A percentile compares a stretch with the other conserved stretches of the same genome.
phyloP scores from a whole-genome alignment of 2,113 vertebrate genomes.

The Anarhynchus alexandrinus region DNA sequence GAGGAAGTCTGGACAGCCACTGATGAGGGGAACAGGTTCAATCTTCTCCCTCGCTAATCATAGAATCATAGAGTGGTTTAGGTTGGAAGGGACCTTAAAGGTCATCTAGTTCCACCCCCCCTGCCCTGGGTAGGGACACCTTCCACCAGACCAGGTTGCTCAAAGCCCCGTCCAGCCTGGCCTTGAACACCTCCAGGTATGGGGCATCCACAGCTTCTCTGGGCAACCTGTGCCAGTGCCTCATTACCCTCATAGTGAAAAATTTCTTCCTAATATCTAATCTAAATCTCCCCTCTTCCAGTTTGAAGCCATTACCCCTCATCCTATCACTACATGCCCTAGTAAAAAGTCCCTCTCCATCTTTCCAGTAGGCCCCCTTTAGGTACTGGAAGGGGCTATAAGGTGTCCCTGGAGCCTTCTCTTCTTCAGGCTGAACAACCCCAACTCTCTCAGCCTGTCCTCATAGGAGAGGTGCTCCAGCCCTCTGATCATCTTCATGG shows the following conservation, averaged over 20 bases:
- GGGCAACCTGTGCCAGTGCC: background rate
- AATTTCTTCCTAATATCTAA: background rate
- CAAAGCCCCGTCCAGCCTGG: background rate
- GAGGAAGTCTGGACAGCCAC: background rate
- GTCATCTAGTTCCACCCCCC: background rate
- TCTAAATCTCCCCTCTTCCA: background rate
- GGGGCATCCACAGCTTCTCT: background rate
- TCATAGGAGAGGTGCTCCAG: too few species aligned
- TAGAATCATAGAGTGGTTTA: background rate
- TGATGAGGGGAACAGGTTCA: background rate
- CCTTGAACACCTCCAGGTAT: too few species aligned
- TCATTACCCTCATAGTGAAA: background rate
- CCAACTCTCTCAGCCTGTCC: too few species aligned
- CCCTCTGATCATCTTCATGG: too few species aligned
- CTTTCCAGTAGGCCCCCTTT: background rate
- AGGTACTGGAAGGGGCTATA: background rate
- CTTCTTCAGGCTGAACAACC: background rate
- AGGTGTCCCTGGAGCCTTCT: too few species aligned
- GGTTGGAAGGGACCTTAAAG: background rate
- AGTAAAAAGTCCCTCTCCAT: background rate
- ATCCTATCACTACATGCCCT: background rate
- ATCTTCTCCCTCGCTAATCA: background rate
- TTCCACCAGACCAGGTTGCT: background rate
- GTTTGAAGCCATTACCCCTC: background rate
- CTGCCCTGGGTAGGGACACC: background rate